A percentile compares a stretch with the other conserved stretches of the same genome.
These are phyloP conservation scores for Nomia melanderi DNA, from an alignment of 1,140 invertebrate species.

Conservation along the genomic window DNA sequence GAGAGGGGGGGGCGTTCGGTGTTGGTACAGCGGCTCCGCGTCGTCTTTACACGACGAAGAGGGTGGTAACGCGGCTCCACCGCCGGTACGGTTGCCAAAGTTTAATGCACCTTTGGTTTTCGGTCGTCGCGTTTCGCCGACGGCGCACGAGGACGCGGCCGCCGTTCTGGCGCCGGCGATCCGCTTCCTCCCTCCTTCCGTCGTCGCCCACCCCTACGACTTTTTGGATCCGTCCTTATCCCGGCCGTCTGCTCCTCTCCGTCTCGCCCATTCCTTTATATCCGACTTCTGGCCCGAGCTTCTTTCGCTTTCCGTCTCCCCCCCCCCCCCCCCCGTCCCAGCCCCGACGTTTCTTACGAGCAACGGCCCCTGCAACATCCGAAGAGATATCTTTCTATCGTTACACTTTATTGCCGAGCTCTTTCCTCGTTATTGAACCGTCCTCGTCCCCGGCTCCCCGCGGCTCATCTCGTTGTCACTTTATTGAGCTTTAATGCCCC, in stretches of 20 bases:
- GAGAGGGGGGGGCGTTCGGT: background rate
- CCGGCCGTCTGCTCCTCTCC: constrained; percentile 32
- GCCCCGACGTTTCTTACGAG: constrained; percentile 25
- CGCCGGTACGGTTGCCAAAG: constrained; percentile 55
- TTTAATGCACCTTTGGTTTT: constrained; percentile 66
- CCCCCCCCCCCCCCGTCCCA: background rate
- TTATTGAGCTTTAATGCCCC: background rate
- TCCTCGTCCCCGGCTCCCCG: background rate
- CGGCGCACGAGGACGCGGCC: constrained; percentile 40
- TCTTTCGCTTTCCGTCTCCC: no score
- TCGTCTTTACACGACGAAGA: constrained; percentile 27
- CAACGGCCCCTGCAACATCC: background rate
- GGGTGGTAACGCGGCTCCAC: constrained; percentile 45
- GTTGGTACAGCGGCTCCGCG: constrained; percentile 8
- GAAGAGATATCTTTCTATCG: constrained; percentile 25
- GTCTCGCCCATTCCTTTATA: constrained; percentile 27
- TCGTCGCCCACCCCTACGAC: constrained; percentile 19
- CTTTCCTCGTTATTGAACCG: constrained; percentile 11
- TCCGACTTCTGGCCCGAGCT: constrained; percentile 30
- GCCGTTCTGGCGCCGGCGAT: constrained; percentile 53
- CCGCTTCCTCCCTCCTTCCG: constrained; percentile 40
- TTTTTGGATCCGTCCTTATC: constrained; percentile 46
- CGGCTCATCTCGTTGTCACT: background rate
- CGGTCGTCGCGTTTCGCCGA: constrained; percentile 40
- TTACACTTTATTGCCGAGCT: constrained; percentile 11